phyloP scores from a whole-genome alignment of 2,888 invertebrate genomes.

The Synanthedon andrenaeformis region DNA sequence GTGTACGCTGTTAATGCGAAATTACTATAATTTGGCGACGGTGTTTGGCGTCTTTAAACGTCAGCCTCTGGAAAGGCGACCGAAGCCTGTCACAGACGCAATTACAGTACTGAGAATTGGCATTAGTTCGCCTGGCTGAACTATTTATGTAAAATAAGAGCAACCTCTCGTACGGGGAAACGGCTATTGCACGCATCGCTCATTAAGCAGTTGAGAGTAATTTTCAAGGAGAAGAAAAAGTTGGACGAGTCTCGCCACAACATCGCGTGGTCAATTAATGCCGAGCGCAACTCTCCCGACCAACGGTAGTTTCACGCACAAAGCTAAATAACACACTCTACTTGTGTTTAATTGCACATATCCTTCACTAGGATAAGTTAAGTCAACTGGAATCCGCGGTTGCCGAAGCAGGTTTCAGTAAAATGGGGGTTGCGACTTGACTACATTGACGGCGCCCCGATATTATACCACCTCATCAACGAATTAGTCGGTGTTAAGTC shows the following conservation, averaged over 20 bases:
- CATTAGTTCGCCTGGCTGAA: conserved; percentile 63
- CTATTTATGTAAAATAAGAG: conserved; percentile 70
- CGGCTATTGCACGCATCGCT: conserved; percentile 68
- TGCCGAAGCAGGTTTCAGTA: conserved; percentile 11
- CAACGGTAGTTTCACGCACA: conserved; percentile 37
- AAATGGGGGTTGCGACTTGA: neutral
- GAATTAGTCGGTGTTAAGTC: neutral
- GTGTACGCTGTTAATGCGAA: conserved; percentile 58
- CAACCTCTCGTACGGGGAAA: conserved; percentile 63
- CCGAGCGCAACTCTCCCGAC: conserved; percentile 24
- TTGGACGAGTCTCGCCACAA: conserved; percentile 51
- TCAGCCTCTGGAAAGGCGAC: conserved; percentile 57
- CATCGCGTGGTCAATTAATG: conserved; percentile 70
- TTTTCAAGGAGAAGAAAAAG: conserved; percentile 65
- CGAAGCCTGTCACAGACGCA: conserved; percentile 68
- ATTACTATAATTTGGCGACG: conserved; percentile 62
- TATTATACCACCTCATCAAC: neutral
- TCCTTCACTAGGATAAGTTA: conserved; percentile 47
- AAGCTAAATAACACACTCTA: conserved; percentile 36
- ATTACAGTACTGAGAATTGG: conserved; percentile 68
- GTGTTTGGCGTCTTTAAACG: conserved; percentile 49
- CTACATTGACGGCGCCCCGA: neutral
- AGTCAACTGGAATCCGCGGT: conserved; percentile 23
- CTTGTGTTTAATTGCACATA: conserved; percentile 46
- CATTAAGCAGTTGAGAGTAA: conserved; percentile 71